phyloP scores from a whole-genome alignment of 1,140 invertebrate species.

The Dufourea novaeangliae region DNA sequence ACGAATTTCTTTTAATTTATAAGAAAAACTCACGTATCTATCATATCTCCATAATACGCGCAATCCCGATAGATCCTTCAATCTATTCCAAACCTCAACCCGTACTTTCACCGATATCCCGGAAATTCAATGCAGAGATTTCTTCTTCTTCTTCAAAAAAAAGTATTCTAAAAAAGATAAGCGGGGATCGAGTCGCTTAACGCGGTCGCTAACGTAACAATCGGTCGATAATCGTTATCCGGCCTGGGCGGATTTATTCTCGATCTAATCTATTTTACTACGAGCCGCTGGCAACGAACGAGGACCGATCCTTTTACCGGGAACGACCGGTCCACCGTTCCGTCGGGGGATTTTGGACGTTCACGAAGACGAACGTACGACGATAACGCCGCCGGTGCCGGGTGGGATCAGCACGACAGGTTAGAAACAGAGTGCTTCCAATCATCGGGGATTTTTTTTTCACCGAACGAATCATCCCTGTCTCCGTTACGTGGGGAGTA shows the following conservation, averaged over 20 bases:
- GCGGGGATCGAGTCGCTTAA: neutral
- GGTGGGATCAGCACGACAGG: slow-evolving; percentile 57
- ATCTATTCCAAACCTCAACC: neutral
- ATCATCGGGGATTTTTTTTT: slow-evolving; percentile 61
- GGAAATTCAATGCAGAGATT: neutral
- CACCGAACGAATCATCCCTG: slow-evolving; percentile 20
- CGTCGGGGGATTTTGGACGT: slow-evolving; percentile 38
- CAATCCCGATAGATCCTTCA: no score
- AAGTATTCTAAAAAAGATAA: slow-evolving; percentile 7
- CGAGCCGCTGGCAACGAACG: slow-evolving; percentile 51
- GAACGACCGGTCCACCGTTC: slow-evolving; percentile 30
- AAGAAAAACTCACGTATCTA: no score
- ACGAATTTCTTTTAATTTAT: no score
- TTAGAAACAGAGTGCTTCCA: slow-evolving; percentile 61
- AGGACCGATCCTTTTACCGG: slow-evolving; percentile 30
- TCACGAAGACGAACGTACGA: slow-evolving; percentile 64
- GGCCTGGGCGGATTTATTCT: slow-evolving; percentile 46
- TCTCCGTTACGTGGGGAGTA: slow-evolving; percentile 6
- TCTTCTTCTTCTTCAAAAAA: neutral
- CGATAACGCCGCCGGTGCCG: slow-evolving; percentile 52
- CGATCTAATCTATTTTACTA: slow-evolving; percentile 59
- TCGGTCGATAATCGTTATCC: slow-evolving; percentile 20
- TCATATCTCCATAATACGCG: no score
- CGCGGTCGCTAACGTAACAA: slow-evolving; percentile 15
- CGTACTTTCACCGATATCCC: neutral